These are phyloP conservation scores for Aquatica leii DNA, from an alignment of 2,888 invertebrate species.

Conservation along the genomic window DNA sequence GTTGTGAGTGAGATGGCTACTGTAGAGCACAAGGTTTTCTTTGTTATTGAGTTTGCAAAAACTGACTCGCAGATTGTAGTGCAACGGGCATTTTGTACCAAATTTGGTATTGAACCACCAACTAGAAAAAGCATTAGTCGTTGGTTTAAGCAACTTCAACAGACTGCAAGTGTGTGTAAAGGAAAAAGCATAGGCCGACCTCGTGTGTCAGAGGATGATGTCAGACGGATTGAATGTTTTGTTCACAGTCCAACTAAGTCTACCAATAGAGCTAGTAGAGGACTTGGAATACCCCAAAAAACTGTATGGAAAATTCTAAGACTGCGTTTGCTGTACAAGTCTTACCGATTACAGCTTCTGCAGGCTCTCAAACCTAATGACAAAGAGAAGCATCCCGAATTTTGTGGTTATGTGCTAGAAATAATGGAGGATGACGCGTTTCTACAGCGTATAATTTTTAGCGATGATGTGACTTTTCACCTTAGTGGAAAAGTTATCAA, in stretches of 20 bases:
- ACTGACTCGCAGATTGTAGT: constrained; percentile 11
- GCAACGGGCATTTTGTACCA: constrained; percentile 11
- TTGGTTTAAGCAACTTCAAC: too few species aligned
- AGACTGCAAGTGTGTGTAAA: constrained; percentile 10
- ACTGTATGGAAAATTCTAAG: constrained; percentile 10
- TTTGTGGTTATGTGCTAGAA: too few species aligned
- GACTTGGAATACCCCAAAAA: constrained; percentile 11
- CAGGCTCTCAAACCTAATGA: constrained; percentile 7
- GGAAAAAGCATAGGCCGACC: constrained; percentile 13
- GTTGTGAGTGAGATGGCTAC: constrained; percentile 14
- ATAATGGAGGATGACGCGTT: constrained; percentile 6
- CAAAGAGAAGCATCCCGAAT: constrained; percentile 5
- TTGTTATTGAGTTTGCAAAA: constrained; percentile 11
- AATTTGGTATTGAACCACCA: constrained; percentile 11
- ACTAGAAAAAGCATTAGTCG: constrained; percentile 11
- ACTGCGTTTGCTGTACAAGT: constrained; percentile 10
- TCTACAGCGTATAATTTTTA: constrained; percentile 3
- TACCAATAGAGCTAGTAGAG: constrained; percentile 2
- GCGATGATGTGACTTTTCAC: too few species aligned
- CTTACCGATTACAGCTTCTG: constrained; percentile 14
- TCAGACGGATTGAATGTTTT: constrained; percentile 4
- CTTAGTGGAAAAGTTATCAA: too few species aligned
- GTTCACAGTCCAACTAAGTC: constrained; percentile 6
- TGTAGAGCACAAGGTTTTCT: constrained; percentile 7
- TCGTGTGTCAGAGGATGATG: background rate